phyloP scores from a whole-genome alignment of 64 coral and sea anemone genomes.

The Dendrophyllia cribrosa region DNA sequence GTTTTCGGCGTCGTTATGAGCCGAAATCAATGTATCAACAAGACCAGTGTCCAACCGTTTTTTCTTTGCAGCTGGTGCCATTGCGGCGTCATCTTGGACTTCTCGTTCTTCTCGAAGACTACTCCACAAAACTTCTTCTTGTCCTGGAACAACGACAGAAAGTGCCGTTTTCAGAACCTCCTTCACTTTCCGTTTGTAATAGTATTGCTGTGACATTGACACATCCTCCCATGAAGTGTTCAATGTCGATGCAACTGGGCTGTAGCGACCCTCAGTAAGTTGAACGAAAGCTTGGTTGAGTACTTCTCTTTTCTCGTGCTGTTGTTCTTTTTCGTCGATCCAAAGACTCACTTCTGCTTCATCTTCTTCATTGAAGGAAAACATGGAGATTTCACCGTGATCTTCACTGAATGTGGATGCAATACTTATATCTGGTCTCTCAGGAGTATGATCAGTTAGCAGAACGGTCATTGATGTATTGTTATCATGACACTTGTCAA shows the following conservation, averaged over 20 bases:
- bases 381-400: too few relatives aligned
- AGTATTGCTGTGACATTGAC: constrained; percentile 29
- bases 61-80: not conserved
- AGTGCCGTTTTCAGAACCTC: constrained; percentile 19
- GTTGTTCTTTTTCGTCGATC: constrained; percentile 49
- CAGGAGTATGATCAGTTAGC: too few relatives aligned
- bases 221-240: constrained; percentile 53
- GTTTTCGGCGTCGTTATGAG: not conserved
- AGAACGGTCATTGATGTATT: too few relatives aligned
- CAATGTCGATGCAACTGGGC: constrained; percentile 58
- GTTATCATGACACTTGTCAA: too few relatives aligned
- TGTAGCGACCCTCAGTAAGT: constrained; percentile 34
- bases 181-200: constrained; percentile 54
- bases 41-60: not conserved
- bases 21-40: not conserved
- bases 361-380: too few relatives aligned
- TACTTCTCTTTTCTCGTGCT: constrained; percentile 15
- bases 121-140: constrained; percentile 51
- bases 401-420: too few relatives aligned
- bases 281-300: not conserved
- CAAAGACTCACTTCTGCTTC: constrained; percentile 13
- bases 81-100: not conserved
- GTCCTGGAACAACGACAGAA: constrained; percentile 45
- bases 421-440: too few relatives aligned
- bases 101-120: not conserved